Conservation (phyloP, 37 sponge, comb jelly and placozoan species). For the Tethya wilhelma region DNA sequence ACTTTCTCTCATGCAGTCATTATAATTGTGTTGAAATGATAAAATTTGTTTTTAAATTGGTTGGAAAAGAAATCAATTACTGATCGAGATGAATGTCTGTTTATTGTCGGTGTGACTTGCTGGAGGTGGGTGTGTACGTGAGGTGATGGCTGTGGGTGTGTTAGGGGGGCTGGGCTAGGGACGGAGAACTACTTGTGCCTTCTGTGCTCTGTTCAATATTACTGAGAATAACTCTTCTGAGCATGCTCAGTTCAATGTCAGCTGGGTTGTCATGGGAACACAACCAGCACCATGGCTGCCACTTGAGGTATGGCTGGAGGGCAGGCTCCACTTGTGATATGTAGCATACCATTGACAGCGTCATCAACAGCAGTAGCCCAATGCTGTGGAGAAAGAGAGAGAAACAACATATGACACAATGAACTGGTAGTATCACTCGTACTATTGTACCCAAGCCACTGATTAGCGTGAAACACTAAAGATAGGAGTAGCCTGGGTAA, state of each 20-base stretch:
- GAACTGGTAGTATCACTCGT: neutral
- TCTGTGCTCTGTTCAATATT: too few relatives aligned
- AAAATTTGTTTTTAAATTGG: too few relatives aligned
- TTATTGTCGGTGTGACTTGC: too few relatives aligned
- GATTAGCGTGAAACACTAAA: neutral
- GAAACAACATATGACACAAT: neutral
- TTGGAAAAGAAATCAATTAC: too few relatives aligned
- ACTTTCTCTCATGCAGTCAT: too few relatives aligned
- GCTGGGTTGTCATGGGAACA: neutral
- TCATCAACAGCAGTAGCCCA: constrained; percentile 41
- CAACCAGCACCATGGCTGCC: constrained; percentile 64
- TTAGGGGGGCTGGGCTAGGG: too few relatives aligned
- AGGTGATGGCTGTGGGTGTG: too few relatives aligned
- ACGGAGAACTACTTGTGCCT: too few relatives aligned
- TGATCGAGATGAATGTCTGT: too few relatives aligned
- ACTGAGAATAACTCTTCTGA: neutral
- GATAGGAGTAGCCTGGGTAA: neutral
- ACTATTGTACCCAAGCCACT: neutral
- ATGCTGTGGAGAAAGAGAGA: constrained; percentile 34
- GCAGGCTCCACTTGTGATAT: constrained; percentile 56
- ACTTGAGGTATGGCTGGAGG: constrained; percentile 42
- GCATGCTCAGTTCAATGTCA: neutral
- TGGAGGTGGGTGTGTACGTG: too few relatives aligned
- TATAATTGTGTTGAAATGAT: too few relatives aligned
- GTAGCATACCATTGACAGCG: constrained; percentile 49